These are phyloP conservation scores for Takifugu flavidus DNA, from an alignment of 2,113 vertebrate genomes.

Conservation along the genomic window DNA sequence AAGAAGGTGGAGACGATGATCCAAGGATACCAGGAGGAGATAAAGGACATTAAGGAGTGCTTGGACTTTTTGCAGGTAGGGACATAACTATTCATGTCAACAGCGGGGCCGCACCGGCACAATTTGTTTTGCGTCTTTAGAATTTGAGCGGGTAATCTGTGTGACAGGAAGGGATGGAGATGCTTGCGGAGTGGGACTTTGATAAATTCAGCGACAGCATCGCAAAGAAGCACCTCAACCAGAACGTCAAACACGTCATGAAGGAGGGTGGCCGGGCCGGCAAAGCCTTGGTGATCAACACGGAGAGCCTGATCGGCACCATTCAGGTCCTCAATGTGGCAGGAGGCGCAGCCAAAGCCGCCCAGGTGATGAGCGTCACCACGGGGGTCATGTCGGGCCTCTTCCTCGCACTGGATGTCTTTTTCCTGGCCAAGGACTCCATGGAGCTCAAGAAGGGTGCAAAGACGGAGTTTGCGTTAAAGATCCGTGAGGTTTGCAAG, in stretches of 20 bases:
- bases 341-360: slow-evolving; percentile 60
- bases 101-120: no score
- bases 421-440: slow-evolving; percentile 76
- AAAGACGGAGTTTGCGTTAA: slow-evolving; percentile 69
- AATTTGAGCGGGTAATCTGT: not conserved
- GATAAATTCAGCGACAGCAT: slow-evolving; percentile 70
- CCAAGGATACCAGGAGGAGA: slow-evolving; percentile 68
- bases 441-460: slow-evolving; percentile 71
- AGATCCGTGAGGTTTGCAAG: slow-evolving; percentile 71
- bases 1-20: slow-evolving; percentile 79
- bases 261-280: slow-evolving; percentile 73
- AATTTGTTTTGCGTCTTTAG: no score
- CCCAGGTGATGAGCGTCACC: slow-evolving; percentile 69
- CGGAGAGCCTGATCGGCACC: slow-evolving; percentile 63
- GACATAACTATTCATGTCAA: not conserved
- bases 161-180: slow-evolving; percentile 73
- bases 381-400: slow-evolving; percentile 71
- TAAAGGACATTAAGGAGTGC: slow-evolving; percentile 73
- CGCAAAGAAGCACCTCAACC: slow-evolving; percentile 69
- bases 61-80: slow-evolving; percentile 74
- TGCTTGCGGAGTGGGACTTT: slow-evolving; percentile 72
- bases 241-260: slow-evolving; percentile 70
- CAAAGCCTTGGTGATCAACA: slow-evolving; percentile 70
- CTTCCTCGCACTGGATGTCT: slow-evolving; percentile 75
- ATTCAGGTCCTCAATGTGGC: slow-evolving; percentile 69